A percentile compares a stretch with the other conserved stretches of the same genome.
phyloP scores from a whole-genome alignment of 1,140 invertebrate genomes.

The Eupeodes corollae region DNA sequence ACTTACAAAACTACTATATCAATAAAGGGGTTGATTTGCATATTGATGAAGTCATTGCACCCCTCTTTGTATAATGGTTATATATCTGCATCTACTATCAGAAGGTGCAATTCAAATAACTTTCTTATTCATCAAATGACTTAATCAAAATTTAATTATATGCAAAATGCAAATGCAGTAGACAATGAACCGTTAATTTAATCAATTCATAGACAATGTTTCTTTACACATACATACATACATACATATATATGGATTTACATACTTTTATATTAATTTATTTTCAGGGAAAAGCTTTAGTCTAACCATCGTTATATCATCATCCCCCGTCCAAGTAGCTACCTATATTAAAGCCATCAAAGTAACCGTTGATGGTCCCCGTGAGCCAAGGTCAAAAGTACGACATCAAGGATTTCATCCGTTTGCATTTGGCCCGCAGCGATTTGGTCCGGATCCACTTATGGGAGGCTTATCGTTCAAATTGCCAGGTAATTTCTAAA shows the following conservation, averaged over 20 bases:
- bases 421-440: slow-evolving; percentile 69
- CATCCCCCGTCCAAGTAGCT: slow-evolving; percentile 83
- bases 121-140: no score
- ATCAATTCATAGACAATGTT: slow-evolving; percentile 14
- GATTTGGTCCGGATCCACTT: slow-evolving; percentile 66
- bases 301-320: slow-evolving; percentile 86
- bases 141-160: no score
- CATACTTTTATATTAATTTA: not conserved
- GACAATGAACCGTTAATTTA: slow-evolving; percentile 13
- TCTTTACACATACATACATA: slow-evolving; percentile 4
- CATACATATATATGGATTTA: not conserved
- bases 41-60: no score
- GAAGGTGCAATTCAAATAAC: no score
- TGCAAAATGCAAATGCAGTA: no score
- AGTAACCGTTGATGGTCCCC: slow-evolving; percentile 94
- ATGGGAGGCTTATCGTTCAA: slow-evolving; percentile 72
- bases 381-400: slow-evolving; percentile 90
- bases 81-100: no score
- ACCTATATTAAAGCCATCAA: slow-evolving; percentile 94
- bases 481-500: slow-evolving; percentile 55
- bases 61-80: no score
- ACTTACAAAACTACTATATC: no score
- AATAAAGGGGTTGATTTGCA: no score
- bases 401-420: slow-evolving; percentile 75
- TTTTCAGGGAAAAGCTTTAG: slow-evolving; percentile 90